A percentile compares a stretch with the other conserved stretches of the same genome.
phyloP scores from a whole-genome alignment of 2,797 vertebrate species.

The Acipenser oxyrinchus region DNA sequence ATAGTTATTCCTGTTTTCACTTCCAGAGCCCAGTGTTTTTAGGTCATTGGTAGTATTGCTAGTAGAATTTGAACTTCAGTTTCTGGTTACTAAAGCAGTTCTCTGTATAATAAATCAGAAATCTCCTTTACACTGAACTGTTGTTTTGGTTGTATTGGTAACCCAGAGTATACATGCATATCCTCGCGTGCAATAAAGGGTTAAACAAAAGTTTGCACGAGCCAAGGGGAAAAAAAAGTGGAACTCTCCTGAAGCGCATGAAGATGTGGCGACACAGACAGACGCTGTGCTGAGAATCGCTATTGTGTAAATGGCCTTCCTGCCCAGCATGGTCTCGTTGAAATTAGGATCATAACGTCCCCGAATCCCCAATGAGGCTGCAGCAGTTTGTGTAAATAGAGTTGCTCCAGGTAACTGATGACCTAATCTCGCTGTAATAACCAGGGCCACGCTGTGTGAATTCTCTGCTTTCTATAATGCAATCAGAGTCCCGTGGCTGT shows the following conservation, averaged over 20 bases:
- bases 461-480: constrained; percentile 18
- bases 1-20: too few species aligned
- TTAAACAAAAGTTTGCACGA: too few species aligned
- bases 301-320: constrained; percentile 9
- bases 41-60: too few species aligned
- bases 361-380: constrained; percentile 1
- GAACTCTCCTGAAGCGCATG: constrained; percentile 7
- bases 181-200: too few species aligned
- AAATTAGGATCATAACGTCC: background rate
- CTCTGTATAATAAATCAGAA: too few species aligned
- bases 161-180: too few species aligned
- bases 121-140: too few species aligned
- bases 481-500: constrained; percentile 21
- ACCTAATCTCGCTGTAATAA: constrained; percentile 31
- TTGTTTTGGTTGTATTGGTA: too few species aligned
- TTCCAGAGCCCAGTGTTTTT: too few species aligned
- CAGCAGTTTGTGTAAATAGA: constrained; percentile 18
- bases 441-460: constrained; percentile 27
- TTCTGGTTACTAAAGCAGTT: too few species aligned
- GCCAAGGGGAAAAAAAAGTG: too few species aligned
- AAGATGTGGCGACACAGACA: constrained; percentile 28
- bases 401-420: constrained; percentile 10
- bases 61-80: too few species aligned
- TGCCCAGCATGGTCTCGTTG: constrained; percentile 22
- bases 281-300: constrained; percentile 17